Evolutionary conservation across 2,113 vertebrate genomes (phyloP), one percentile per base, ranked within the genome.

Genomic region (Chascanopsetta lugubris): DNA sequence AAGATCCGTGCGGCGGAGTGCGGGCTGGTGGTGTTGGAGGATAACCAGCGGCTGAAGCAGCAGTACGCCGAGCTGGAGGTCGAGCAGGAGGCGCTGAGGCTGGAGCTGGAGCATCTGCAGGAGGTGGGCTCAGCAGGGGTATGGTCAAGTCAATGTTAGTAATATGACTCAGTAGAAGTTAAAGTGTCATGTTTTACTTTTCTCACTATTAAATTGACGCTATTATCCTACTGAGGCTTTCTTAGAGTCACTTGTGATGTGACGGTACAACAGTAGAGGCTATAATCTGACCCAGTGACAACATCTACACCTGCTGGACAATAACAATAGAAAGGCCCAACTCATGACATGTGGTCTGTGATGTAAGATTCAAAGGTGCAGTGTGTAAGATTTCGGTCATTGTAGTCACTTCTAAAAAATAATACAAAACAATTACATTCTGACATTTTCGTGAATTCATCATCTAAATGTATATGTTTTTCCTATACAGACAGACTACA

Each of bases 1-100:
- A 99, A 99, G 91, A 92, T 97, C 81, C 95, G 96, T 59, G 97
- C 96, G 61, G 97, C 96, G n/a, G 97, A 99, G 85, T 98, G 97
- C 26, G 97, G 97, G 58, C 91, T 99, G 85, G 97, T 93, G 88
- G 95, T 99, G 10, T 91, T 99, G 91, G 97, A 98, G 74, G 97
- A 99, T 89, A 98, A 98, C 91, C 96, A 98, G 87, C 92, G 93
- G 47, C 88, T 98, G 66, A 98, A 98, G 79, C 96, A 97, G 92
- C 96, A 95, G 74, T 97, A 94, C 65, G 92, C 95, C 26, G 96
- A 98, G 12, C 93, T 98, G 85, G 96, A 99, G 90, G 92, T 94
- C 38, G 95, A 96, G 61, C 95, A 94, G 80, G 96, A 99, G 82
- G 88, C 93, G 60, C 92, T 99, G 38, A 93, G 92, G 64, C 91